phyloP scores from a whole-genome alignment of 2,113 vertebrate species.

The Dolichallabes microphthalmus region DNA sequence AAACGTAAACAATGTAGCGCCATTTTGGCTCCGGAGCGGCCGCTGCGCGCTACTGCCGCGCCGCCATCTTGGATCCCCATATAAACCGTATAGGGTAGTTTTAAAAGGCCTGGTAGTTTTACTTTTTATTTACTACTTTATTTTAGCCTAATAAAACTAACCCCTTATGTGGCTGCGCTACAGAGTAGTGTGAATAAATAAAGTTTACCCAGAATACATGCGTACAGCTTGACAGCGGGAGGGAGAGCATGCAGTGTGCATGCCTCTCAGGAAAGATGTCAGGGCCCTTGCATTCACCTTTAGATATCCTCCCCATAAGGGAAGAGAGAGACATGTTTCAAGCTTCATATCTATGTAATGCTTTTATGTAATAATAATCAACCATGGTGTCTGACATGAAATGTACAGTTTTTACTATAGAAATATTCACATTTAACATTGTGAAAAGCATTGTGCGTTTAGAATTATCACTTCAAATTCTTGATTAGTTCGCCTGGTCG shows the following conservation, averaged over 20 bases:
- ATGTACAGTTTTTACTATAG: neutral
- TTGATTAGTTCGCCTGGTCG: too few relatives aligned
- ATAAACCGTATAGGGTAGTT: too few relatives aligned
- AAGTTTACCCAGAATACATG: slow-evolving; percentile 74
- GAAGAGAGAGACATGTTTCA: neutral
- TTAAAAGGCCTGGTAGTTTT: too few relatives aligned
- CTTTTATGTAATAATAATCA: too few relatives aligned
- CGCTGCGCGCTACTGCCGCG: too few relatives aligned
- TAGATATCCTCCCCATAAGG: slow-evolving; percentile 61
- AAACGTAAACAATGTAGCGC: too few relatives aligned
- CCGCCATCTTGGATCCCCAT: too few relatives aligned
- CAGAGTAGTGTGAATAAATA: slow-evolving; percentile 61
- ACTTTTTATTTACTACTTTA: too few relatives aligned
- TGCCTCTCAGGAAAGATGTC: slow-evolving; percentile 63
- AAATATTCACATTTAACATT: neutral
- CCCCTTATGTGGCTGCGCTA: too few relatives aligned
- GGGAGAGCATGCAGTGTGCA: neutral
- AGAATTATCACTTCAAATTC: neutral
- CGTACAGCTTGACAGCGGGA: neutral
- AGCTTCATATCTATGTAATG: neutral
- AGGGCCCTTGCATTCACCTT: slow-evolving; percentile 69
- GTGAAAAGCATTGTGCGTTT: neutral
- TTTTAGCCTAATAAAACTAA: too few relatives aligned
- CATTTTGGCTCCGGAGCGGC: too few relatives aligned
- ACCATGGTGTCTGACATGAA: neutral